phyloP scores from a whole-genome alignment of 2,113 vertebrate species.

The Progne subis region DNA sequence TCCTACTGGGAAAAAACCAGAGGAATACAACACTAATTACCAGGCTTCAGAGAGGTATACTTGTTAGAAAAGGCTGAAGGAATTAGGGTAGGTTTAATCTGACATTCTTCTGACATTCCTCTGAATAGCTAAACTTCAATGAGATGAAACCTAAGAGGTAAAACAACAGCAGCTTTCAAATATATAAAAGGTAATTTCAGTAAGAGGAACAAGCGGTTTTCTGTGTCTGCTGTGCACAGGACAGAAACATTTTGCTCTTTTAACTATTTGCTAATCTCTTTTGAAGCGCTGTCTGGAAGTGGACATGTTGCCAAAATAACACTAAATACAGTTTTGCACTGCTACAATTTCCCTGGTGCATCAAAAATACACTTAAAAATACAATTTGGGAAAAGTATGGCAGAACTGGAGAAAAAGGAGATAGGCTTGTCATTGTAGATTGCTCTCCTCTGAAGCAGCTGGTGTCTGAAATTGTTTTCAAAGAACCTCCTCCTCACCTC shows the following conservation, averaged over 20 bases:
- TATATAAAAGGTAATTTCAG: neutral
- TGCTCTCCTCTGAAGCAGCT: neutral
- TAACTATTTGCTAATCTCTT: neutral
- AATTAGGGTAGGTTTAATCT: neutral
- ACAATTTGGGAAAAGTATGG: neutral
- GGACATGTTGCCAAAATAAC: neutral
- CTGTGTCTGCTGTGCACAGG: neutral
- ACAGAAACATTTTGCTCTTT: neutral
- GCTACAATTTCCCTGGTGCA: neutral
- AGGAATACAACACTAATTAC: neutral
- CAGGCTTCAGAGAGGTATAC: neutral
- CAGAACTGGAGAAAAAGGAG: neutral
- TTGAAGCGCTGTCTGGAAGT: neutral
- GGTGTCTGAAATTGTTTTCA: slow-evolving; percentile 40
- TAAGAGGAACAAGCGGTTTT: neutral
- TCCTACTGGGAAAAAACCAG: neutral
- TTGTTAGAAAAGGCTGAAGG: neutral
- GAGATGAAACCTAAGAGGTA: neutral
- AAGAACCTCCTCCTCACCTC: neutral
- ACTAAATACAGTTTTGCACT: neutral
- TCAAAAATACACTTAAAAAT: slow-evolving; percentile 6
- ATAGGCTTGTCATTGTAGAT: neutral
- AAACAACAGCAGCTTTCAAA: slow-evolving; percentile 7
- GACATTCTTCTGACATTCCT: neutral
- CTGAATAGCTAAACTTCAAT: neutral